A percentile compares a stretch with the other conserved stretches of the same genome.
Evolutionary conservation across 2,888 invertebrate genomes (phyloP).

Genomic region (Melitaea athalia): DNA sequence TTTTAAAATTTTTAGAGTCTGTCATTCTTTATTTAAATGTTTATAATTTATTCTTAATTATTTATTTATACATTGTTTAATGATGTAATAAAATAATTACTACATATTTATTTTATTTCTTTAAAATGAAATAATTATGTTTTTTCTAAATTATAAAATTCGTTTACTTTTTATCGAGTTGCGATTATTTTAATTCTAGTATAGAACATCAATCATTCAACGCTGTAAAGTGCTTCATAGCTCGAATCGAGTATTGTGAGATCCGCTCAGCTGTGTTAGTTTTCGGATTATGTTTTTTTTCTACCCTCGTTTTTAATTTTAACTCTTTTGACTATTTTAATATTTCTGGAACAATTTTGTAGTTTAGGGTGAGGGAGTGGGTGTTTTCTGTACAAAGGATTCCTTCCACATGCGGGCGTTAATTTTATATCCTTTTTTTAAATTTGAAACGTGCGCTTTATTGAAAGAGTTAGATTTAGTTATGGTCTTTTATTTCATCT

Average conservation of each 20-base stretch:
- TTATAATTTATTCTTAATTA: too few species aligned
- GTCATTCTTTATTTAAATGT: too few species aligned
- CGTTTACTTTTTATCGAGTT: too few species aligned
- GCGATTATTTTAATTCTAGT: background rate
- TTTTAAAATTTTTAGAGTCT: background rate
- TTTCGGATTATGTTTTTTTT: slow-evolving; percentile 70
- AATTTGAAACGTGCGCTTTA: slow-evolving; percentile 47
- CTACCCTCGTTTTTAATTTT: slow-evolving; percentile 78
- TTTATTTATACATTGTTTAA: too few species aligned
- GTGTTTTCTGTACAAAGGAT: slow-evolving; percentile 58
- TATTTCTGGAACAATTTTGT: slow-evolving; percentile 75
- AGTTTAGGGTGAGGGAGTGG: slow-evolving; percentile 68
- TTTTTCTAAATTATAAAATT: too few species aligned
- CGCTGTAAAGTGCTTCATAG: slow-evolving; percentile 18
- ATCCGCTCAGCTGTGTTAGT: slow-evolving; percentile 77
- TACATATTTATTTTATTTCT: too few species aligned
- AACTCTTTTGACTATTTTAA: slow-evolving; percentile 82
- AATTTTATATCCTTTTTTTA: slow-evolving; percentile 40
- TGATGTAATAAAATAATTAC: too few species aligned
- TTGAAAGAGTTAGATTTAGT: slow-evolving; percentile 53
- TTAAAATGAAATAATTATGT: too few species aligned
- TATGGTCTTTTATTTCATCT: slow-evolving; percentile 41
- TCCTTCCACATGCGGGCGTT: slow-evolving; percentile 65
- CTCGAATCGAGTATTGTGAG: slow-evolving; percentile 43
- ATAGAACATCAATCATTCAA: background rate